A percentile compares a stretch with the other conserved stretches of the same genome.
Evolutionary conservation across 2,888 invertebrate species (phyloP).

Genomic region (Ophion obscuratus): DNA sequence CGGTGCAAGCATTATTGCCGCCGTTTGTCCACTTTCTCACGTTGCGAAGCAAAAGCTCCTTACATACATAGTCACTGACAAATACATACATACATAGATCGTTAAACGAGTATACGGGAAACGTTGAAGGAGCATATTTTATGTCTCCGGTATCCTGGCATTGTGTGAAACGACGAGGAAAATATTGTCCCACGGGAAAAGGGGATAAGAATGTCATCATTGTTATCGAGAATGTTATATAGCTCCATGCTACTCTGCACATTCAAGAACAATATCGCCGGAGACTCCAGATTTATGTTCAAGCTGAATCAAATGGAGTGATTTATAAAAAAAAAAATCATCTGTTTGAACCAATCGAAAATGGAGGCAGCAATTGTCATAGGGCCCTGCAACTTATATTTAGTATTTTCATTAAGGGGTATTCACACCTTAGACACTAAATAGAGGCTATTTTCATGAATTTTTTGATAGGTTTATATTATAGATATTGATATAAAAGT

Average conservation of each 20-base stretch:
- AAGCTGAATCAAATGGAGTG: too few species aligned
- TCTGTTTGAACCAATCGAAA: background rate
- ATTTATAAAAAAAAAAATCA: too few species aligned
- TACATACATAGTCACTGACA: background rate
- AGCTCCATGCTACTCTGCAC: background rate
- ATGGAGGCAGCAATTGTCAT: background rate
- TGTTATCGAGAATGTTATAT: conserved; percentile 39
- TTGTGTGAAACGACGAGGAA: conserved; percentile 18
- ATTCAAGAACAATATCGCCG: too few species aligned
- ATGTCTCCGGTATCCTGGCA: conserved; percentile 14
- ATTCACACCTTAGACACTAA: too few species aligned
- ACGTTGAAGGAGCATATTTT: conserved; percentile 35
- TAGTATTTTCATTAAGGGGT: too few species aligned
- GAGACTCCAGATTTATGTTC: too few species aligned
- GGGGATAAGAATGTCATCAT: conserved; percentile 44
- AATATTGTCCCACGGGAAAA: conserved; percentile 48
- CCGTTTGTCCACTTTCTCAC: conserved; percentile 49
- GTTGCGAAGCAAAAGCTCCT: conserved; percentile 19
- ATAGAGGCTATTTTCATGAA: too few species aligned
- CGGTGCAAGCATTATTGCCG: conserved; percentile 54
- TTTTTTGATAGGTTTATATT: too few species aligned
- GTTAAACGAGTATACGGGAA: conserved; percentile 32
- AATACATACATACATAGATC: conserved; percentile 43
- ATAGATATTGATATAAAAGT: too few species aligned
- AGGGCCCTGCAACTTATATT: background rate